Percentiles rank a stretch among this genome's conserved stretches.
Evolutionary conservation across 92 coral and sea anemone species (phyloP).

Genomic region (Montipora capitata): DNA sequence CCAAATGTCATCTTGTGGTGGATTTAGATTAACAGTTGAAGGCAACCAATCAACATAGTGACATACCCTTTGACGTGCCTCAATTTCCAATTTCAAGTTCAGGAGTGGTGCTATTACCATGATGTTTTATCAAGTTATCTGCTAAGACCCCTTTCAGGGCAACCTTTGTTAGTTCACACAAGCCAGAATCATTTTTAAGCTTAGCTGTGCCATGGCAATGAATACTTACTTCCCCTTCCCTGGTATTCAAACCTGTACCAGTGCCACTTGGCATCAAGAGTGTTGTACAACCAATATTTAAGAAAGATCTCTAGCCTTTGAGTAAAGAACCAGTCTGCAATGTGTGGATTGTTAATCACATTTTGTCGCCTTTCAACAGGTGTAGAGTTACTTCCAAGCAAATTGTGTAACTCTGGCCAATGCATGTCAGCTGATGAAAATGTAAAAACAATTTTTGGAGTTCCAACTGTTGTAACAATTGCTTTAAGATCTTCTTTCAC

Average conservation of each 20-base stretch:
- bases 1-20: constrained; percentile 47
- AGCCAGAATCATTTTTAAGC: constrained; percentile 45
- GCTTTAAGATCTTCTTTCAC: constrained; percentile 36
- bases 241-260: constrained; percentile 51
- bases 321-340: constrained; percentile 73
- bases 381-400: constrained; percentile 15
- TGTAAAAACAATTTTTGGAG: constrained; percentile 18
- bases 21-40: constrained; percentile 60
- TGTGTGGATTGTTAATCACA: constrained; percentile 72
- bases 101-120: constrained; percentile 44
- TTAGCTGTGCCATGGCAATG: constrained; percentile 69
- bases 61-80: constrained; percentile 72
- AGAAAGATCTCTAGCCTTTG: constrained; percentile 69
- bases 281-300: constrained; percentile 58
- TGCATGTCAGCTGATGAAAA: too few species aligned
- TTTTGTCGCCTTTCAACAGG: constrained; percentile 48
- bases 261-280: too few species aligned
- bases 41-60: constrained; percentile 76
- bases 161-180: constrained; percentile 28
- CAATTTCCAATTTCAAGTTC: constrained; percentile 68
- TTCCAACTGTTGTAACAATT: constrained; percentile 24
- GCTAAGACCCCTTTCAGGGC: constrained; percentile 75
- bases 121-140: constrained; percentile 66
- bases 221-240: constrained; percentile 49
- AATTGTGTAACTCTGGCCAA: too few species aligned